Evolutionary conservation across 2,797 vertebrate genomes (phyloP).

Genomic region (Amphiprion clarkii): DNA sequence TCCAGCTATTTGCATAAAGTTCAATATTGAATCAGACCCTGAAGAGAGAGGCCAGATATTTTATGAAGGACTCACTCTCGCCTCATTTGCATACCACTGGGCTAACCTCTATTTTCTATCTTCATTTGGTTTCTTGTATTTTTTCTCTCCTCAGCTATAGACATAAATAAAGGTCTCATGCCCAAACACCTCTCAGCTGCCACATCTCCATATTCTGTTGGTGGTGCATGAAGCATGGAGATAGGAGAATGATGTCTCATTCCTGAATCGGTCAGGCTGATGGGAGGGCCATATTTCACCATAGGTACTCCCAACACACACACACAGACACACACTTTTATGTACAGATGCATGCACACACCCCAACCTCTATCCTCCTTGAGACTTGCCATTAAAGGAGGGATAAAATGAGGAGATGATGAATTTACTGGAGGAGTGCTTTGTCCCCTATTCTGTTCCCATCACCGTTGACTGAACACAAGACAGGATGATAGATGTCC

Average conservation of each 20-base stretch:
- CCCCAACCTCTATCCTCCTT: slow-evolving; percentile 29
- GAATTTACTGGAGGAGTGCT: slow-evolving; percentile 80
- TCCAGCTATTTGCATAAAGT: slow-evolving; percentile 14
- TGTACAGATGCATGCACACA: not conserved
- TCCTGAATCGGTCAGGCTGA: slow-evolving; percentile 74
- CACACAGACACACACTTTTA: slow-evolving; percentile 8
- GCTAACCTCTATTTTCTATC: slow-evolving; percentile 46
- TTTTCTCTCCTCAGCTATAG: slow-evolving; percentile 1
- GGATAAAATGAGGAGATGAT: slow-evolving; percentile 78
- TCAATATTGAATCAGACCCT: slow-evolving; percentile 3
- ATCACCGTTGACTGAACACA: slow-evolving; percentile 79
- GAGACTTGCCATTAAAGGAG: slow-evolving; percentile 70
- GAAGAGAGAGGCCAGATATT: slow-evolving; percentile 22
- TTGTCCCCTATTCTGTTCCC: slow-evolving; percentile 80
- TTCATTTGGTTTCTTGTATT: slow-evolving; percentile 28
- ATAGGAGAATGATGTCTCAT: slow-evolving; percentile 69
- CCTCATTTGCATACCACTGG: slow-evolving; percentile 46
- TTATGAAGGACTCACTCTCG: slow-evolving; percentile 23
- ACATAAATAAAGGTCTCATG: slow-evolving; percentile 31
- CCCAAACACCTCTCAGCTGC: slow-evolving; percentile 46
- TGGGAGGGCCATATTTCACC: slow-evolving; percentile 70
- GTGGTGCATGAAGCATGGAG: slow-evolving; percentile 38
- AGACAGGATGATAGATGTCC: slow-evolving; percentile 80
- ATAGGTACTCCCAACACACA: slow-evolving; percentile 31
- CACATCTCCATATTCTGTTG: slow-evolving; percentile 38